Evolutionary conservation across 2,113 vertebrate species (phyloP).

Genomic region (Litocranius walleri): DNA sequence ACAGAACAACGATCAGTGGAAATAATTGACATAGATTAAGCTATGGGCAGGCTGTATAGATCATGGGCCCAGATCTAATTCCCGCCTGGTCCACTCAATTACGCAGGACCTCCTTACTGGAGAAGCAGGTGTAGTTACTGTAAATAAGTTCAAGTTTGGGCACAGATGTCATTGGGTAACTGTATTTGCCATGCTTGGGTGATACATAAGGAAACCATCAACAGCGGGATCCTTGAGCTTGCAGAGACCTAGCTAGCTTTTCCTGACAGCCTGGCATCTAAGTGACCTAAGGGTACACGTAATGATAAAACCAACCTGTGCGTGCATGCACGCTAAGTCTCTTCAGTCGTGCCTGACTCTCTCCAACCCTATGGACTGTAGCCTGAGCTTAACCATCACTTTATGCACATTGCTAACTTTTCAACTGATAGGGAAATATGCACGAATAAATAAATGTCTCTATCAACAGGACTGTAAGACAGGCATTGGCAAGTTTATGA

Average conservation of each 20-base stretch:
- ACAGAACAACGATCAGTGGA: background rate
- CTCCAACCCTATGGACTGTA: background rate
- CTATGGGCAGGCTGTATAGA: conserved; percentile 38
- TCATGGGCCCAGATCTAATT: conserved; percentile 66
- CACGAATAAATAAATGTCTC: background rate
- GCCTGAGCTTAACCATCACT: background rate
- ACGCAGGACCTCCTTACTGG: conserved; percentile 42
- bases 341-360: background rate
- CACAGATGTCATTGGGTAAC: conserved; percentile 55
- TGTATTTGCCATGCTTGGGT: conserved; percentile 49
- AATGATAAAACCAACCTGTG: background rate
- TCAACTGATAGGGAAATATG: background rate
- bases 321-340: accelerated
- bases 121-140: conserved; percentile 53
- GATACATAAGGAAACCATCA: conserved; percentile 37
- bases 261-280: background rate
- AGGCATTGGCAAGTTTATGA: background rate
- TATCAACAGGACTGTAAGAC: too few species aligned
- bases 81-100: conserved; percentile 66
- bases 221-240: accelerated
- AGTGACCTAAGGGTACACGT: background rate
- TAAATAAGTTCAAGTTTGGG: conserved; percentile 58
- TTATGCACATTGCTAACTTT: background rate
- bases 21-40: conserved; percentile 66
- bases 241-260: background rate